Base-by-base conservation (phyloP, 2,113 vertebrate species). In the Bubalus kerabau region DNA sequence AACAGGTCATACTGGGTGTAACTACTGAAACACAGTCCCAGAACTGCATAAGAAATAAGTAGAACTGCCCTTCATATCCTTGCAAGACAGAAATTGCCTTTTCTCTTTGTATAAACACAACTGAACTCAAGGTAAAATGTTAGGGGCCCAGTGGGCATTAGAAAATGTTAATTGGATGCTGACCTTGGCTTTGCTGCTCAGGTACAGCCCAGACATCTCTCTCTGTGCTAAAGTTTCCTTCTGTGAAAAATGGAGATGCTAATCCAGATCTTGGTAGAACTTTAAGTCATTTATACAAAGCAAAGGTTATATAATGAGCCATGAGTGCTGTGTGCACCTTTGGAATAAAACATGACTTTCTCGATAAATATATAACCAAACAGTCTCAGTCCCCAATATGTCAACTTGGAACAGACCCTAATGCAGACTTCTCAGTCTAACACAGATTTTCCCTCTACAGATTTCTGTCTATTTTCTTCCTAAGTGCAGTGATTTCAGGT, bases 281-380 rank as follows among this genome's bases (percentile, higher is more conserved):
- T 74, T 54, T 43, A 92, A 96, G 36, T 78, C 24, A 59, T 85
- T 95, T 96, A 81, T 28, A 43, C 50, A 32, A 91, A 26, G 19
- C 64, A 81, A 48, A 82, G 36, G 48, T 95, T 96, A 91, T 30
- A 85, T 64, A 87, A 95, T 60, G 54, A 92, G n/a, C 90, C 81
- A 40, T 30, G 17, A 78, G 48, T 84, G 48, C 15, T 78, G 3
- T 82, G n/a, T 28, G 57, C 1, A 46, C 30, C 50, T 93, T 95
- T 92, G 85, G 81, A 93, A 86, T 40, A 56, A 84, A 92, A 40
- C 24, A 64, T 56, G 48, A 88, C 52, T 94, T 92, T 97, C 81
- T 48, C 84, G 32, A 80, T 95, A 60, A 90, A 67, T 11, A 87
- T 82, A 87, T 54, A 94, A 92, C 40, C 43, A 92, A 92, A 62